A percentile compares a stretch with the other conserved stretches of the same genome.
phyloP scores from a whole-genome alignment of 2,797 vertebrate genomes.

The Nasua narica region DNA sequence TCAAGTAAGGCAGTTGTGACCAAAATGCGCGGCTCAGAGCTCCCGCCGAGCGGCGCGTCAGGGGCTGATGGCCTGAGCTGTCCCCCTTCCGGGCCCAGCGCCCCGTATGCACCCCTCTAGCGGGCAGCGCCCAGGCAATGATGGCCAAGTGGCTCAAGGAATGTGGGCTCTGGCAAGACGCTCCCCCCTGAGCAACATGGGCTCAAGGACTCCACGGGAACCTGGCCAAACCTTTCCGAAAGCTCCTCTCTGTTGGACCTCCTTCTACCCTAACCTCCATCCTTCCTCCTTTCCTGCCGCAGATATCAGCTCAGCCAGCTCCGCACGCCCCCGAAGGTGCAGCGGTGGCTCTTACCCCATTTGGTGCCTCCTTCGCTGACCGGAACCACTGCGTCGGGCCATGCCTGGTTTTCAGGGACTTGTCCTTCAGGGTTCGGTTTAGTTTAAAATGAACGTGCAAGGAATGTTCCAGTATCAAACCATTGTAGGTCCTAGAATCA shows the following conservation, averaged over 20 bases:
- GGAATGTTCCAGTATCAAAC: background rate
- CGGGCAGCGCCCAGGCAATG: background rate
- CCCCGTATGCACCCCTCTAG: background rate
- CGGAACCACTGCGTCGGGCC: background rate
- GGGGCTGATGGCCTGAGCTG: rapidly evolving
- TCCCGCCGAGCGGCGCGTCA: background rate
- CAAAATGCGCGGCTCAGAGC: background rate
- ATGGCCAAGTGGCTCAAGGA: background rate
- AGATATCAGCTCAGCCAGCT: background rate
- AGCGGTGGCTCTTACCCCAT: background rate
- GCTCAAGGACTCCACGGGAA: background rate
- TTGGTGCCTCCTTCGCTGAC: background rate
- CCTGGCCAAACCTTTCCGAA: background rate
- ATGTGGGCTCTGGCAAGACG: background rate
- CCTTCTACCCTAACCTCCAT: background rate
- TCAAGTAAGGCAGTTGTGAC: background rate
- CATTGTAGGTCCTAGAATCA: background rate
- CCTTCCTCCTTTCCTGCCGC: background rate
- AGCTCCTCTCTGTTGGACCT: background rate
- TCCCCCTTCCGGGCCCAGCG: background rate
- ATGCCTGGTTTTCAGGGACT: background rate
- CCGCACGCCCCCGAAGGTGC: rapidly evolving
- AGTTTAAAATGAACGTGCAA: background rate
- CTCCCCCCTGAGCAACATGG: background rate
- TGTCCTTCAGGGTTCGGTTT: background rate